Base-by-base conservation (phyloP, 2,797 vertebrate species). In the Karalla daura region DNA sequence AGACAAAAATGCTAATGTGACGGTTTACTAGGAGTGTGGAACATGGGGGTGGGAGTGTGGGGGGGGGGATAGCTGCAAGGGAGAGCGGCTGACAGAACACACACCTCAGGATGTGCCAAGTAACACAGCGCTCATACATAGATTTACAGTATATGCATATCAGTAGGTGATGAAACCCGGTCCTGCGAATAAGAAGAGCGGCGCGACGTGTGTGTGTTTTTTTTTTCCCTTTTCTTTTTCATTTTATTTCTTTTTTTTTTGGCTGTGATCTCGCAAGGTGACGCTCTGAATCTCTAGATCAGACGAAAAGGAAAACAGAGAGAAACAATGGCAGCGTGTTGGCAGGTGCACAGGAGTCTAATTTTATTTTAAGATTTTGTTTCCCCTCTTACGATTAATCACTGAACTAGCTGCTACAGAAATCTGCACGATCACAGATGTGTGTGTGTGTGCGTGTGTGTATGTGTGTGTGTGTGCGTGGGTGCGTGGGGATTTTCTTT, bases 31-130 rank as follows among this genome's bases (percentile, higher is more conserved):
- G 54, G 62, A 83, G 46, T 73, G 61, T 60, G 68, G 75, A 87
- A 76, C 69, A 2, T 11, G 27, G 52, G 13, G 9, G 39, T 18
- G 37, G 37, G 15, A 12, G 2, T n/a, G 17, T 35, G 5, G 18
- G 24, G 15, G 20, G 25, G 21, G 11, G 7, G 54, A 68, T 68
- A 74, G 78, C 77, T 85, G 67, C 51, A 76, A 85, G 61, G 76
- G 68, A 70, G 78, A 75, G 80, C 36, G 17, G 72, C 91, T 90
- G 93, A 75, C 92, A 90, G 92, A 94, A 95, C 94, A 91, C 81
- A 87, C 92, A 94, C 93, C 93, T 94, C 92, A 89, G 90, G 88
- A 91, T 88, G 83, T 55, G 74, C 58, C 52, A 25, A 64, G 75
- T 62, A 45, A 58, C 70, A 49, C 64, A 46, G 39, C 37, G 27